Base-by-base conservation (phyloP, 2,888 invertebrate species). In the Nomada ruficornis region DNA sequence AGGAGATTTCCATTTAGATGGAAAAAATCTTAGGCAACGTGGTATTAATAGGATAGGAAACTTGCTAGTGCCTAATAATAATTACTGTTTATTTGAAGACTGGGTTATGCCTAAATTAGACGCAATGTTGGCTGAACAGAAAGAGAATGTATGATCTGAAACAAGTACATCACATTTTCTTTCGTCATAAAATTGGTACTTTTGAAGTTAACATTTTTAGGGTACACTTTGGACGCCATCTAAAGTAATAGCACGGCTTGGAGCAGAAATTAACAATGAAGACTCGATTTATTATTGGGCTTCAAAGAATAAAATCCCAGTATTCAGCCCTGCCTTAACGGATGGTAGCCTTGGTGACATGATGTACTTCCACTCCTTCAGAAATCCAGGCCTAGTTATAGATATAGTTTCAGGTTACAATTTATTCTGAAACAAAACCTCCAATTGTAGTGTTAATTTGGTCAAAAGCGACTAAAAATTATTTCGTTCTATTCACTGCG, bases 341-440 rank as follows among this genome's bases (percentile, higher is more conserved):
- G 99, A 99, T 94, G 99, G 99, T 0, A 98, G 98, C 88, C 94
- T 98, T 81, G 99, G 99, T 0, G 99, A 99, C 93, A 99, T 99
- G 99, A 97, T 99, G 96, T 99, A 98, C 94, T 99, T 99, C 92
- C 99, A 99, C 94, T 98, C 99, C 0, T 98, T 97, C 93, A 97
- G 96, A 88, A 97, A 97, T 92, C 98, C 99, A 0, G 99, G 99
- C 0, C 95, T 99, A 10, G 95, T 98, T 44, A 94, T 99, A 65
- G 99, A 99, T 93, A 98, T 99, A 92, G 95, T 99, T 29, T 97
- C 98, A 92, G 97, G 96, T 96, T 18, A 42, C 18, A 36, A 36
- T 20, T 47, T 29, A 5, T 57, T 36, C 29, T 29, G 57, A 77
- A 65, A 44, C 2, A 47, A 62, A 3, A 13, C 23, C 47, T 11